These are phyloP conservation scores for Epicauta chinensis DNA, from an alignment of 1,140 invertebrate genomes.

Conservation along the genomic window DNA sequence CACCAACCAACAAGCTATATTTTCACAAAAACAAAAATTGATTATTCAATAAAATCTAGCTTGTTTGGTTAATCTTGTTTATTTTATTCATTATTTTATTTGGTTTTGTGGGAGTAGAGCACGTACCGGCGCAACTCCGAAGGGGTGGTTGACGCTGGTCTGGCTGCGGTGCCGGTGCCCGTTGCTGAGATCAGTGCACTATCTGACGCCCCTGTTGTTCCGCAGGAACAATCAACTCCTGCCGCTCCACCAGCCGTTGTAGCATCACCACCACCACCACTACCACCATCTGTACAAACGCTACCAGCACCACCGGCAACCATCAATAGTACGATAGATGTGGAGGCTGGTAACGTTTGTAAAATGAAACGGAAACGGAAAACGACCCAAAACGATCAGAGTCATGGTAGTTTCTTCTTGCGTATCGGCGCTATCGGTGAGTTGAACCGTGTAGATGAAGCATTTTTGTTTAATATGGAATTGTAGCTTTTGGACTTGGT, in stretches of 20 bases:
- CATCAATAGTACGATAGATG: slow-evolving; percentile 44
- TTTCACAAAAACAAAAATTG: no score
- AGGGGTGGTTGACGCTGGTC: slow-evolving; percentile 41
- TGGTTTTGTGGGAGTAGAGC: slow-evolving; percentile 36
- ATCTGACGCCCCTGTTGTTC: slow-evolving; percentile 34
- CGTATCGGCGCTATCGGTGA: slow-evolving; percentile 92
- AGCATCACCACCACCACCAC: slow-evolving; percentile 21
- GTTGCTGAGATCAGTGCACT: slow-evolving; percentile 35
- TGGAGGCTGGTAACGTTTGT: slow-evolving; percentile 60
- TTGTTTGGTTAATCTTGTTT: slow-evolving; percentile 6
- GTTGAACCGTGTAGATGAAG: slow-evolving; percentile 15
- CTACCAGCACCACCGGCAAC: slow-evolving; percentile 27
- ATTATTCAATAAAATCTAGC: neutral
- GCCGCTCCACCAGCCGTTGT: slow-evolving; percentile 10
- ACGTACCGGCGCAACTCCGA: slow-evolving; percentile 44
- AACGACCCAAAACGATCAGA: slow-evolving; percentile 87
- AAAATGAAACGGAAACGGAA: slow-evolving; percentile 71
- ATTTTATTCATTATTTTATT: slow-evolving; percentile 22
- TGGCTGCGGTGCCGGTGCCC: slow-evolving; percentile 40
- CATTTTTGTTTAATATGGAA: neutral
- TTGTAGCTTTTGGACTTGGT: slow-evolving; percentile 85
- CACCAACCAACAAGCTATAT: neutral
- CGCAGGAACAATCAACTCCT: slow-evolving; percentile 30
- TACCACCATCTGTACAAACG: slow-evolving; percentile 27
- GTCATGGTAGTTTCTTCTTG: slow-evolving; percentile 94